Conservation (phyloP, 1,140 invertebrate species). For the Meloidogyne floridensis region DNA sequence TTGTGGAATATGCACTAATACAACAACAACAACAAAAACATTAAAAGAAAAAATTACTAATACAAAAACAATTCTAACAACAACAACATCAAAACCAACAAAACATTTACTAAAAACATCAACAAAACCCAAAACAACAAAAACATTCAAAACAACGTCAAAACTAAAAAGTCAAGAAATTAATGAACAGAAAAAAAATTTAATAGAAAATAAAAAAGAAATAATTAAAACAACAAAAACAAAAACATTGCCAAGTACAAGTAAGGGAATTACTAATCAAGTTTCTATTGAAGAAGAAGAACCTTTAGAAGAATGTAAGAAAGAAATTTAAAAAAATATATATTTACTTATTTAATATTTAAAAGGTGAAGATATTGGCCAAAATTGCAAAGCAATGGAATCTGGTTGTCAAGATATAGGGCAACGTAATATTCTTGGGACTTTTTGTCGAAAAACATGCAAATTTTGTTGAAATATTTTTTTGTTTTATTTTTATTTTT, state of each 20-base stretch:
- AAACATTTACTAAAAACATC: background rate
- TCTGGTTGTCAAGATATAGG: conserved; percentile 17
- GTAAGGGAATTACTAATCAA: background rate
- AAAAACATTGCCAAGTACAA: background rate
- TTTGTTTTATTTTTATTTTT: background rate
- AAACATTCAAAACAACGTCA: background rate
- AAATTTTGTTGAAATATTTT: conserved; percentile 22
- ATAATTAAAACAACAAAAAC: background rate
- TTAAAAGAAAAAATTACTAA: background rate
- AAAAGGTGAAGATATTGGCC: conserved; percentile 23
- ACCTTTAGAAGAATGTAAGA: background rate
- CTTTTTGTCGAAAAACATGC: conserved; percentile 32
- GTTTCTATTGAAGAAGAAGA: background rate
- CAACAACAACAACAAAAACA: background rate
- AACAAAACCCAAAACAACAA: conserved; percentile 6
- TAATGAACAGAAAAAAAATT: background rate
- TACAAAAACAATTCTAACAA: background rate
- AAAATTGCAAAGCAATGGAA: conserved; percentile 25
- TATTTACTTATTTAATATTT: background rate
- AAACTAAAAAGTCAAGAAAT: background rate
- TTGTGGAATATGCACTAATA: background rate
- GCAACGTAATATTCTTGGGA: conserved; percentile 14
- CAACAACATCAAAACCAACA: background rate
- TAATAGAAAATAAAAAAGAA: background rate
- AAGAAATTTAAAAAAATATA: background rate